These are phyloP conservation scores for Dendropsophus ebraccatus DNA, from an alignment of 2,113 vertebrate species.

Conservation along the genomic window DNA sequence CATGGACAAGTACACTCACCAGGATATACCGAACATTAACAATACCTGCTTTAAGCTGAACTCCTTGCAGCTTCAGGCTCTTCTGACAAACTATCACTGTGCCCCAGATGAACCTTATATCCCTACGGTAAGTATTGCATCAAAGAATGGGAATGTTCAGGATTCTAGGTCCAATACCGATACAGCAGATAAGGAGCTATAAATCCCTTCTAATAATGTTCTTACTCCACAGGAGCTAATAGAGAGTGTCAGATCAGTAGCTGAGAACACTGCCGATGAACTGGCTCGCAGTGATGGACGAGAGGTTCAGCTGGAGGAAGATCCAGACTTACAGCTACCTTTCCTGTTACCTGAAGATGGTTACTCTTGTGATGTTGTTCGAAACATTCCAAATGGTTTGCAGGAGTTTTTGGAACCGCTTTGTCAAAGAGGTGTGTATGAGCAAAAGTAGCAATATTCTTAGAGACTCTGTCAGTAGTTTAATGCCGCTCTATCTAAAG, in stretches of 20 bases:
- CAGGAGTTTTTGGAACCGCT: slow-evolving; percentile 96
- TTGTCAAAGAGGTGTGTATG: slow-evolving; percentile 87
- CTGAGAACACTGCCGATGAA: slow-evolving; percentile 95
- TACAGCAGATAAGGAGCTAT: neutral
- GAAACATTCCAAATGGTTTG: slow-evolving; percentile 92
- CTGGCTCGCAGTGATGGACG: slow-evolving; percentile 93
- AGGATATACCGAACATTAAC: slow-evolving; percentile 90
- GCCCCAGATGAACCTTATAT: slow-evolving; percentile 95
- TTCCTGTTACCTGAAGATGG: slow-evolving; percentile 97
- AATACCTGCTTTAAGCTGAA: slow-evolving; percentile 98
- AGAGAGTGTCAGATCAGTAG: slow-evolving; percentile 91
- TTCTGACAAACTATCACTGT: slow-evolving; percentile 95
- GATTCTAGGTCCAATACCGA: neutral
- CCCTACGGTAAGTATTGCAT: slow-evolving; percentile 81
- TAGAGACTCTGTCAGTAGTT: too few relatives aligned
- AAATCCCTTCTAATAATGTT: neutral
- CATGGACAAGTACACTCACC: slow-evolving; percentile 95
- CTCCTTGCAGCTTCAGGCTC: slow-evolving; percentile 92
- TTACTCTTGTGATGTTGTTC: slow-evolving; percentile 96
- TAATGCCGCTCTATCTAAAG: too few relatives aligned
- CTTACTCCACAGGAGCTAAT: slow-evolving; percentile 85
- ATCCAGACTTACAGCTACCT: slow-evolving; percentile 96
- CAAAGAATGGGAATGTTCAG: neutral
- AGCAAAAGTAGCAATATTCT: neutral
- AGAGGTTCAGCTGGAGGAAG: slow-evolving; percentile 94